Evolutionary conservation across 2,797 vertebrate species (phyloP), one percentile per base, ranked within the genome.

Genomic region (Apogon hyalosoma): DNA sequence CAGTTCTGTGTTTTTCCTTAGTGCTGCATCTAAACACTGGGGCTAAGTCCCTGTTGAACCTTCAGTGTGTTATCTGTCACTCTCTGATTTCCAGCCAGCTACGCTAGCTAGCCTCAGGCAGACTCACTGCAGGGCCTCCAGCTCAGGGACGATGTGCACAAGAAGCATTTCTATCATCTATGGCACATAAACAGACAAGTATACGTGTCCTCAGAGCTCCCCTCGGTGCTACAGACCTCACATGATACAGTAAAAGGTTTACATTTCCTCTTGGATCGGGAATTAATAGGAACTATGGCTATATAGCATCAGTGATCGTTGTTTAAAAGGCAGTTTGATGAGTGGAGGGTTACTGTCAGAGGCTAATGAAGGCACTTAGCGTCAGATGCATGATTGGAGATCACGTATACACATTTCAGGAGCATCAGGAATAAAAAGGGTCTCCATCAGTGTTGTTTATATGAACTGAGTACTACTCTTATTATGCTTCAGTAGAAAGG

Each of bases 291-390:
- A 62, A 13, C 11, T 5, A 13, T 19, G 46, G 13, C 8, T n/a
- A 24, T 58, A n/a, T 46, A 8, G 0, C 43, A 36, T 36, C 46
- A 43, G 41, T 28, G 24, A 16, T 64, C 2, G 1, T 0, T 56
- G 61, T 61, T 67, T 76, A 70, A 63, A 45, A 15, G 24, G 5
- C 10, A 39, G 2, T 61, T 42, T 73, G 53, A 61, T 58, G 16
- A 52, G 43, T 0, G 36, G 7, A n/a, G 1, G 66, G 6, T 53
- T 57, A 36, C 21, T 57, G 59, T 62, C 49, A 16, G 33, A 69
- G 70, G 76, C 54, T 75, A 49, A 71, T 48, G 16, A 55, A 21
- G 19, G 42, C 10, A 38, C 38, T 76, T 13, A 59, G 13, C 12
- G 61, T 56, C 49, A 41, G 43, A 31, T 43, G 45, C 43, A 45